Conservation (phyloP, 2,113 vertebrate genomes). For the Zosterops lateralis region DNA sequence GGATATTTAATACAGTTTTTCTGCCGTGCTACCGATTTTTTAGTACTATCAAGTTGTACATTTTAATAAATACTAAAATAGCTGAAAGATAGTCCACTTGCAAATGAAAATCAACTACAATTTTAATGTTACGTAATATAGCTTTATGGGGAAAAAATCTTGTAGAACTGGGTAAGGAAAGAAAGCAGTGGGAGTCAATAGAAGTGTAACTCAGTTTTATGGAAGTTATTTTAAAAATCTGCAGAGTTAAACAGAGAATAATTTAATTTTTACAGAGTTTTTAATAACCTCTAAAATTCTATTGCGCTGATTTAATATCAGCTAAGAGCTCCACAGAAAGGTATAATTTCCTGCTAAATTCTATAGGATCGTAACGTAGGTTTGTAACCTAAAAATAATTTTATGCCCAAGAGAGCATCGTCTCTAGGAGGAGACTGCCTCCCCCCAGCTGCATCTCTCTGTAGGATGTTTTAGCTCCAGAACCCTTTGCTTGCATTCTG, state of each 20-base stretch:
- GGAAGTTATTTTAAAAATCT: conserved; percentile 51
- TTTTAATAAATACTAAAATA: conserved; percentile 36
- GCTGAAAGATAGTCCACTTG: conserved; percentile 10
- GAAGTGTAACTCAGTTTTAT: conserved; percentile 20
- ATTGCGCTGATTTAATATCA: conserved; percentile 20
- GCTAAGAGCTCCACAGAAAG: neutral
- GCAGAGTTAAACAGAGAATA: conserved; percentile 52
- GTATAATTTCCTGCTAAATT: conserved; percentile 37
- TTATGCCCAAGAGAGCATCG: neutral
- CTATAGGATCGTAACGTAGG: neutral
- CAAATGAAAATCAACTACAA: conserved; percentile 15
- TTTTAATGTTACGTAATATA: conserved; percentile 23
- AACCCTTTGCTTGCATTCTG: neutral
- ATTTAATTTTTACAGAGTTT: conserved; percentile 46
- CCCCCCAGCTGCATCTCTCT: neutral
- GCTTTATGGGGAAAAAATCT: conserved; percentile 15
- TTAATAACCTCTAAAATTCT: conserved; percentile 30
- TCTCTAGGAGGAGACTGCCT: neutral
- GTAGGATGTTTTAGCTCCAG: neutral
- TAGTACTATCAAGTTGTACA: neutral
- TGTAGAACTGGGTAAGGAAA: neutral
- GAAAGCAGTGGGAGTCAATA: conserved; percentile 42
- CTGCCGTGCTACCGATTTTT: neutral
- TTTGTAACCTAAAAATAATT: conserved; percentile 34
- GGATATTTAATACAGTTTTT: neutral